Percentiles rank a stretch among this genome's conserved stretches.
phyloP scores from a whole-genome alignment of 2,888 invertebrate genomes.

The Phrixothrix hirtus region DNA sequence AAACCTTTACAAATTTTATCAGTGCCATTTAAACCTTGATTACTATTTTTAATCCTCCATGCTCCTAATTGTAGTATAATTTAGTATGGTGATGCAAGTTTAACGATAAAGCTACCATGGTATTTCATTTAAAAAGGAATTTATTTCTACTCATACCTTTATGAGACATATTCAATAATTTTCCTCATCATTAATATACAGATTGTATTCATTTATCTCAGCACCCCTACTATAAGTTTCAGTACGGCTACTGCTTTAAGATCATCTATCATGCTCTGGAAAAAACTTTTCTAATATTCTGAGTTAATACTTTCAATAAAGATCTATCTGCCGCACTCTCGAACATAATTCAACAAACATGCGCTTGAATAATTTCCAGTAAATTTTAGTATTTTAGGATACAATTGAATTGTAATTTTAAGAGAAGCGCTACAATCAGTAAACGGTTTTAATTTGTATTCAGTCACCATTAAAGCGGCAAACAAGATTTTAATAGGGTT shows the following conservation, averaged over 20 bases:
- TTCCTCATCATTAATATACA: conserved; percentile 18
- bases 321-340: neutral
- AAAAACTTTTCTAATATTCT: conserved; percentile 13
- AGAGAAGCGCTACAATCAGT: conserved; percentile 15
- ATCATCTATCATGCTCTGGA: conserved; percentile 10
- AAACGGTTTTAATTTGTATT: conserved; percentile 24
- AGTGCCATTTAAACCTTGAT: neutral
- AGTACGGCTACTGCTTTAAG: too few species aligned
- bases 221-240: conserved; percentile 4
- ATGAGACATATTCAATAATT: conserved; percentile 2
- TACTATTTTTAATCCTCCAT: neutral
- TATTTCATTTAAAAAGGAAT: neutral
- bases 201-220: conserved; percentile 21
- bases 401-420: conserved; percentile 15
- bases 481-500: conserved; percentile 28
- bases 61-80: neutral
- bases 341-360: neutral
- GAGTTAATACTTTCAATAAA: conserved; percentile 9
- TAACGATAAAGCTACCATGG: too few species aligned
- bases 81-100: too few species aligned
- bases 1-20: too few species aligned
- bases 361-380: neutral
- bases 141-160: neutral
- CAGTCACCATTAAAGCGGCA: conserved; percentile 22
- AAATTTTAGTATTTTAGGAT: neutral